Percentiles rank a stretch among this genome's conserved stretches.
Conservation (phyloP, 1,140 invertebrate genomes). For the Trachymyrmex cornetzi region DNA sequence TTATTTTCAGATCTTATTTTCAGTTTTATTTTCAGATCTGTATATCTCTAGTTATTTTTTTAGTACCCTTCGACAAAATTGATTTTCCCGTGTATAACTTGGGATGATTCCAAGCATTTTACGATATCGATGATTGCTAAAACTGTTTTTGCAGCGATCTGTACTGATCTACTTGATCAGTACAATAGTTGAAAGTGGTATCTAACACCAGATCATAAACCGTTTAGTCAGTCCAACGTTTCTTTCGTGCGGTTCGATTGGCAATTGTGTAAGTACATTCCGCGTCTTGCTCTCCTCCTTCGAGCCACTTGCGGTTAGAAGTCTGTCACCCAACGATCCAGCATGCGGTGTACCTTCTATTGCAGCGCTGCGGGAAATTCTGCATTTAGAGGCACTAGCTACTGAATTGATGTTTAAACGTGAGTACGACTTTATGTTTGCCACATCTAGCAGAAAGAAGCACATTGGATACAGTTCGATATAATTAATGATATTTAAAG, state of each 20-base stretch:
- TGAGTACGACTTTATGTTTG: neutral
- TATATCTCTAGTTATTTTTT: neutral
- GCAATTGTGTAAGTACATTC: slow-evolving; percentile 67
- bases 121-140: neutral
- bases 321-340: neutral
- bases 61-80: no score
- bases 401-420: neutral
- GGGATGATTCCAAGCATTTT: neutral
- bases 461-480: neutral
- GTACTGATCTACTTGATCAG: neutral
- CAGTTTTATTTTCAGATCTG: neutral
- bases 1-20: no score
- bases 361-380: neutral
- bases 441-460: neutral
- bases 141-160: neutral
- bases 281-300: slow-evolving; percentile 14
- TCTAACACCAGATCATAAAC: slow-evolving; percentile 27
- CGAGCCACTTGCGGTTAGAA: slow-evolving; percentile 36
- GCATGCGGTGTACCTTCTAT: neutral
- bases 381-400: neutral
- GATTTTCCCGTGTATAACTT: no score
- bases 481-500: slow-evolving; percentile 35
- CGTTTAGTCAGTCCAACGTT: slow-evolving; percentile 19
- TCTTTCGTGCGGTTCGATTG: slow-evolving; percentile 25
- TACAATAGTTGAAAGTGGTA: slow-evolving; percentile 51